Evolutionary conservation across 2,888 invertebrate species (phyloP).

Genomic region (Plusia festucae): DNA sequence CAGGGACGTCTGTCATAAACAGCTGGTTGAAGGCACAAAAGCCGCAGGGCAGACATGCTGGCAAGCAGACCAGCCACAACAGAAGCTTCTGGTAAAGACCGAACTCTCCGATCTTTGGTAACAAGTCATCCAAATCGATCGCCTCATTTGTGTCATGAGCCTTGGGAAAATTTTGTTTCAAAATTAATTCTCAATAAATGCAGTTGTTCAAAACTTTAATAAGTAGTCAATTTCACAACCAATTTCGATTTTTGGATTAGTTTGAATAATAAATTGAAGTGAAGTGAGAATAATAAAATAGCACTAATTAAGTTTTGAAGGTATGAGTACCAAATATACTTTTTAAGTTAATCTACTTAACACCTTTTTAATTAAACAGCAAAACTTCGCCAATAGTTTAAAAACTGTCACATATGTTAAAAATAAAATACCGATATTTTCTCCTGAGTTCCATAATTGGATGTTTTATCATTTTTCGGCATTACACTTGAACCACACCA

Average conservation of each 20-base stretch:
- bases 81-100: conserved; percentile 96
- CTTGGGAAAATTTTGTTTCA: conserved; percentile 37
- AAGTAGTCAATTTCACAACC: background rate
- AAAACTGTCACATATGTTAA: conserved; percentile 21
- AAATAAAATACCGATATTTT: conserved; percentile 68
- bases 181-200: too few relatives aligned
- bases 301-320: background rate
- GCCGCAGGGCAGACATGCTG: conserved; percentile 96
- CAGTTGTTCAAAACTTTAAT: background rate
- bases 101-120: conserved; percentile 96
- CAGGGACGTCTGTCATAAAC: conserved; percentile 96
- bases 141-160: conserved; percentile 65
- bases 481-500: conserved; percentile 58
- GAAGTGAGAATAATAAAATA: background rate
- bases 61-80: conserved; percentile 95
- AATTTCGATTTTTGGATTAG: background rate
- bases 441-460: conserved; percentile 69
- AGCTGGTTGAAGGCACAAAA: conserved; percentile 98
- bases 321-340: background rate
- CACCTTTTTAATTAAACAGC: background rate
- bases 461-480: conserved; percentile 66
- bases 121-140: conserved; percentile 95
- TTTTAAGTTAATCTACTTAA: background rate
- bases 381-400: conserved; percentile 17
- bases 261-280: too few relatives aligned